Evolutionary conservation across 2,888 invertebrate species (phyloP).

Genomic region (Volucella zonaria): DNA sequence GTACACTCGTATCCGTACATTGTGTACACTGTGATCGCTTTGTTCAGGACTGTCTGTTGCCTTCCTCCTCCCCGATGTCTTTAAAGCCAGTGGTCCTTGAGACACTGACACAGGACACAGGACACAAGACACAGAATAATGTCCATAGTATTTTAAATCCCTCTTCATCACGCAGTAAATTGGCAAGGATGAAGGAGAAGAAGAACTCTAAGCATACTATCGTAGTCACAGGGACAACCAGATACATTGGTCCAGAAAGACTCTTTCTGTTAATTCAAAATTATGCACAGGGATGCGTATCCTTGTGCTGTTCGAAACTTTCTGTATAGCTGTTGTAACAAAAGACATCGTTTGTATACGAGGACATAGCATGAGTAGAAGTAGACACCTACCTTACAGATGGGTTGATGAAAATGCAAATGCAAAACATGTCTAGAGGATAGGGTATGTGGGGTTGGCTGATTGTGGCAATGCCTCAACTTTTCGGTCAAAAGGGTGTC

Average conservation of each 20-base stretch:
- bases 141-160: conserved; percentile 60
- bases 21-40: conserved; percentile 25
- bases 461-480: background rate
- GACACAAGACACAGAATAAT: conserved; percentile 47
- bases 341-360: conserved; percentile 15
- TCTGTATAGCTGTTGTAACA: conserved; percentile 8
- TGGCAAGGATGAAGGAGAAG: conserved; percentile 38
- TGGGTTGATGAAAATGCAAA: conserved; percentile 32
- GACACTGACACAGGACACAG: conserved; percentile 11
- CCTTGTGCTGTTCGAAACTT: background rate
- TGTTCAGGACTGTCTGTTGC: conserved; percentile 30
- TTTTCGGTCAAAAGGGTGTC: too few relatives aligned
- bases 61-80: conserved; percentile 15
- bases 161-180: conserved; percentile 65
- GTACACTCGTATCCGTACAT: background rate
- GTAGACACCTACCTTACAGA: background rate
- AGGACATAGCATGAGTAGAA: too few relatives aligned
- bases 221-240: too few relatives aligned
- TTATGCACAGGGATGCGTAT: conserved; percentile 61
- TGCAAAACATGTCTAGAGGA: conserved; percentile 51
- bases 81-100: conserved; percentile 51
- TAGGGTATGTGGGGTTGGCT: background rate
- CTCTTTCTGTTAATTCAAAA: background rate
- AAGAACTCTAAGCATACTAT: too few relatives aligned
- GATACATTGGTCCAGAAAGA: too few relatives aligned